Evolutionary conservation across 2,888 invertebrate species (phyloP).

Genomic region (Clostera curtula): DNA sequence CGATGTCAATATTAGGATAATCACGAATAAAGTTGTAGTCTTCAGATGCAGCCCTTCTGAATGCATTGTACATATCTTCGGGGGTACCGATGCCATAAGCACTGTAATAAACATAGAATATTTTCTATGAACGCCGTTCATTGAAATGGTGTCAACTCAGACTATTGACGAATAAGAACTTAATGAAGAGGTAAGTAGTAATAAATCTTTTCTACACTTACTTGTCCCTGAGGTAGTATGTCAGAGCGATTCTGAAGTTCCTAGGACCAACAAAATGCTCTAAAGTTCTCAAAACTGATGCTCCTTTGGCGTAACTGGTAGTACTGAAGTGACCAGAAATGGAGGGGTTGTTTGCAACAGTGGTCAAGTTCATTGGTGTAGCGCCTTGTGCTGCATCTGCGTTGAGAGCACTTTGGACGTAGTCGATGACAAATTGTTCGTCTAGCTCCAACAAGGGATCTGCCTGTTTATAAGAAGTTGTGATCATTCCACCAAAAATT

Average conservation of each 20-base stretch:
- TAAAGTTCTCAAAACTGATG: constrained; percentile 78
- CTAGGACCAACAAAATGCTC: constrained; percentile 74
- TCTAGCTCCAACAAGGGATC: constrained; percentile 47
- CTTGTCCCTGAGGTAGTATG: constrained; percentile 73
- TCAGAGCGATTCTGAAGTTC: constrained; percentile 73
- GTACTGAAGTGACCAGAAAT: constrained; percentile 77
- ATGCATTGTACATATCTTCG: constrained; percentile 45
- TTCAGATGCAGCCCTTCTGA: constrained; percentile 39
- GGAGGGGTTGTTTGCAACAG: constrained; percentile 68
- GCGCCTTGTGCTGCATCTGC: constrained; percentile 67
- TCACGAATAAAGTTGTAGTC: constrained; percentile 34
- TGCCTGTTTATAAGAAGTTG: constrained; percentile 32
- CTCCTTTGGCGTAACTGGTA: constrained; percentile 82
- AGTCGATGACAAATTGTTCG: constrained; percentile 80
- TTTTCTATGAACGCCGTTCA: too few relatives aligned
- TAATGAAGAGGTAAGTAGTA: constrained; percentile 1
- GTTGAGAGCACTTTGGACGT: constrained; percentile 78
- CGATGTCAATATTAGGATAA: constrained; percentile 40
- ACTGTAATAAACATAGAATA: constrained; percentile 24
- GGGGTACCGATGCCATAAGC: constrained; percentile 52
- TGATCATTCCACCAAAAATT: too few relatives aligned
- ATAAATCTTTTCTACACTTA: constrained; percentile 38
- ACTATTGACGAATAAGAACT: too few relatives aligned
- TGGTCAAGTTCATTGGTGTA: constrained; percentile 64
- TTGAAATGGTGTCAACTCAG: too few relatives aligned